Evolutionary conservation across 2,113 vertebrate genomes (phyloP), one percentile per base, ranked within the genome.

Genomic region (Circaetus gallicus): DNA sequence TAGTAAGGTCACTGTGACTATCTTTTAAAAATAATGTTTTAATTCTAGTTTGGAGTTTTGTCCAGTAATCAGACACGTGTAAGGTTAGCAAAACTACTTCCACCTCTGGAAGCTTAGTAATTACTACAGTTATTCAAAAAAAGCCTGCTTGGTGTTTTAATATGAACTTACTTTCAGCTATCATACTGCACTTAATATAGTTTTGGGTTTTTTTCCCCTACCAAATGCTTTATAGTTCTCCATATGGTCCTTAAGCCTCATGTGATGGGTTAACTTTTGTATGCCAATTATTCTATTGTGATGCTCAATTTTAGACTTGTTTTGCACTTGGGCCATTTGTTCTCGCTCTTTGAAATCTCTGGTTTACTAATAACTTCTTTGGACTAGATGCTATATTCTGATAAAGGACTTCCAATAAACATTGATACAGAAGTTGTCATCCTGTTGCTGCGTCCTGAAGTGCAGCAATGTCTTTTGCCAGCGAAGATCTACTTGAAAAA

Each of bases 201-300:
- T 49, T 49, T 13, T 7, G 24, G 49, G 4, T 0, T 2, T 45
- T 47, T 38, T 45, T 42, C 7, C 18, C 22, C 31, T 32, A 8
- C 3, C 7, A 32, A 32, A 36, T 58, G 5, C 4, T 58, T 53
- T 18, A 7, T 32, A 43, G 8, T 6, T 69, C 45, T 78, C 83
- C 10, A 3, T 36, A 4, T 58, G 15, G 17, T 84, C 50, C 17
- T 88, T 89, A 74, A 77, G 36, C 22, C 9, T 70, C 15, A 21
- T 12, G 15, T 32, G 22, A 42, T 36, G 14, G 12, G 13, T 13
- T 72, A 70, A 53, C 1, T n/a, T 62, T 31, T 84, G 10, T 50
- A 43, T 59, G 40, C 16, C 10, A 47, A 1, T 50, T 72, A 7
- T 19, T 77, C 11, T 21, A 11, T 53, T 25, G 45, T 24, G 25